phyloP scores from a whole-genome alignment of 30 jellyfish, hydroid and myxozoan species.

The Aurelia coerulea region DNA sequence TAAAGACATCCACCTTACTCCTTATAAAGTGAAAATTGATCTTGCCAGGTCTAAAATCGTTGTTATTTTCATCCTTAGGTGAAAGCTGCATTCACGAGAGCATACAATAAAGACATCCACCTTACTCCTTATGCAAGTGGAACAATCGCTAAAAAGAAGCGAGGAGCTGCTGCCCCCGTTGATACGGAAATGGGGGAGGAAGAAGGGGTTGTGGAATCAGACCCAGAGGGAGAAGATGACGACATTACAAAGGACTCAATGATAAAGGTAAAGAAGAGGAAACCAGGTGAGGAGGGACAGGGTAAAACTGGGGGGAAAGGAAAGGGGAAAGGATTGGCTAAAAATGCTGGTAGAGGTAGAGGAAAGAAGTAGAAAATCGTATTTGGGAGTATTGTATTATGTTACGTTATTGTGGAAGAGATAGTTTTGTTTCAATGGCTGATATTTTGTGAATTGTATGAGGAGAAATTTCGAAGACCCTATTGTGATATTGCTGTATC shows the following conservation, averaged over 20 bases:
- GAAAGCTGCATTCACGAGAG: slow-evolving; percentile 94
- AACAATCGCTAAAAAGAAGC: slow-evolving; percentile 68
- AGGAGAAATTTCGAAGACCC: too few species aligned
- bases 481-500: too few species aligned
- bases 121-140: slow-evolving; percentile 80
- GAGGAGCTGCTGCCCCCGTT: slow-evolving; percentile 31
- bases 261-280: slow-evolving; percentile 56
- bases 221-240: slow-evolving; percentile 61
- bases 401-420: too few species aligned
- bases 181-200: slow-evolving; percentile 52
- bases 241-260: slow-evolving; percentile 76
- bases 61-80: slow-evolving; percentile 38
- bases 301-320: slow-evolving; percentile 36
- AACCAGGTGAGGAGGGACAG: slow-evolving; percentile 52
- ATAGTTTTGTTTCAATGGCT: too few species aligned
- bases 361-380: slow-evolving; percentile 26
- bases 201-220: slow-evolving; percentile 7
- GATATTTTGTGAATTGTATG: too few species aligned
- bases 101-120: slow-evolving; percentile 88
- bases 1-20: slow-evolving; percentile 84
- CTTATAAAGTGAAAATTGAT: slow-evolving; percentile 16
- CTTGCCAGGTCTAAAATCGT: too few species aligned
- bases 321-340: slow-evolving; percentile 8
- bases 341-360: slow-evolving; percentile 50
- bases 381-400: too few species aligned